Evolutionary conservation across 1,140 invertebrate species (phyloP).

Genomic region (Akabosia matsudoensis): DNA sequence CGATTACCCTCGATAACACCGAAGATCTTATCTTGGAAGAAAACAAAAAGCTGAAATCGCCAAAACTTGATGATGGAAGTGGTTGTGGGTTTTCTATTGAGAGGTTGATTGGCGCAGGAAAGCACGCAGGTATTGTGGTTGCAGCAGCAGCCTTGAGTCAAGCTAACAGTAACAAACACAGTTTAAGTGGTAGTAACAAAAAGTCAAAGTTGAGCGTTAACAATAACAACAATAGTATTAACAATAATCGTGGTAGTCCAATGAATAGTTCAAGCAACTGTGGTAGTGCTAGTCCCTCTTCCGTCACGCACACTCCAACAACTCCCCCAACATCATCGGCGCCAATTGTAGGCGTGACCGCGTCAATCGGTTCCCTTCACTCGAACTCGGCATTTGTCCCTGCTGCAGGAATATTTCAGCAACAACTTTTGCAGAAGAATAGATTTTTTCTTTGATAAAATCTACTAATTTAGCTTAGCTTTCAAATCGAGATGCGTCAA

Average conservation of each 20-base stretch:
- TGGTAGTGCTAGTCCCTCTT: not conserved
- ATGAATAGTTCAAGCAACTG: not conserved
- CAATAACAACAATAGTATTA: conserved; percentile 3
- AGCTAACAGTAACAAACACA: not conserved
- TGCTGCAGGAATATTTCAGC: not conserved
- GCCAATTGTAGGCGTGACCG: not conserved
- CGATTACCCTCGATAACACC: conserved; percentile 11
- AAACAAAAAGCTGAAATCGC: conserved; percentile 3
- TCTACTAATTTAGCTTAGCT: too few relatives aligned
- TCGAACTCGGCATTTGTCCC: conserved; percentile 14
- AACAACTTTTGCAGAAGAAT: conserved; percentile 8
- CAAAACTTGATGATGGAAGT: not conserved
- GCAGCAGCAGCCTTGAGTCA: not conserved
- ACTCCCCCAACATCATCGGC: not conserved
- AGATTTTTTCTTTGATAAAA: conserved; percentile 8
- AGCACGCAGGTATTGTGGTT: not conserved
- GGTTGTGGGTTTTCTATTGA: conserved; percentile 40
- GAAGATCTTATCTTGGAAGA: conserved; percentile 9
- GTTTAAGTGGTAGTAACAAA: conserved; percentile 19
- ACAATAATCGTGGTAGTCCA: not conserved
- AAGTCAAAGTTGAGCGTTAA: conserved; percentile 1
- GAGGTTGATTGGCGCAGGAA: conserved; percentile 35
- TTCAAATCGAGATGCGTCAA: too few relatives aligned
- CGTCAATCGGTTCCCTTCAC: not conserved
- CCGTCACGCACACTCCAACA: not conserved